phyloP scores from a whole-genome alignment of 2,888 invertebrate genomes.

The Aquatica leii region DNA sequence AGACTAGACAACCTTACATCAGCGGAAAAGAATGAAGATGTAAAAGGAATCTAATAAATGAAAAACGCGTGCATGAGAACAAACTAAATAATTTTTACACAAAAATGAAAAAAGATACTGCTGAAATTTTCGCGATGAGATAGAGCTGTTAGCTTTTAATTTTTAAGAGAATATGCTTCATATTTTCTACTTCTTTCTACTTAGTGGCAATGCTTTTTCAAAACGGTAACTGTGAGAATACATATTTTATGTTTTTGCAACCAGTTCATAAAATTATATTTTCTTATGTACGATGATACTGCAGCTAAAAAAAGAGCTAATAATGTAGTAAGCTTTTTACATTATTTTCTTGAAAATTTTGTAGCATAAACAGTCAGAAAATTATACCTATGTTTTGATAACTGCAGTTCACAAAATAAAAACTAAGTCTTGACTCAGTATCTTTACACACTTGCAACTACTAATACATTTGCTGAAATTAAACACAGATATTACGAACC shows the following conservation, averaged over 20 bases:
- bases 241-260: slow-evolving; percentile 25
- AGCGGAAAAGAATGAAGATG: slow-evolving; percentile 5
- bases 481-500: slow-evolving; percentile 31
- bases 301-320: slow-evolving; percentile 19
- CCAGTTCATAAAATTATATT: no score
- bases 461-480: slow-evolving; percentile 23
- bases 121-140: slow-evolving; percentile 13
- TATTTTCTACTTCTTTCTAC: not conserved
- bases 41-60: not conserved
- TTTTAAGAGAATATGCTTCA: no score
- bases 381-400: slow-evolving; percentile 20
- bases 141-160: slow-evolving; percentile 8
- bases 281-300: no score
- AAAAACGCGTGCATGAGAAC: not conserved
- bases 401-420: slow-evolving; percentile 23
- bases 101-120: slow-evolving; percentile 12
- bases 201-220: slow-evolving; percentile 18
- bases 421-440: slow-evolving; percentile 23
- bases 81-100: slow-evolving; percentile 11
- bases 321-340: slow-evolving; percentile 18
- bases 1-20: slow-evolving; percentile 5
- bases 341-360: slow-evolving; percentile 28
- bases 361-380: slow-evolving; percentile 17
- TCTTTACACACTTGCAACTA: slow-evolving; percentile 29
- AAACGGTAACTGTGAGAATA: slow-evolving; percentile 28